phyloP scores from a whole-genome alignment of 2,797 vertebrate species.

The Centroberyx gerrardi region DNA sequence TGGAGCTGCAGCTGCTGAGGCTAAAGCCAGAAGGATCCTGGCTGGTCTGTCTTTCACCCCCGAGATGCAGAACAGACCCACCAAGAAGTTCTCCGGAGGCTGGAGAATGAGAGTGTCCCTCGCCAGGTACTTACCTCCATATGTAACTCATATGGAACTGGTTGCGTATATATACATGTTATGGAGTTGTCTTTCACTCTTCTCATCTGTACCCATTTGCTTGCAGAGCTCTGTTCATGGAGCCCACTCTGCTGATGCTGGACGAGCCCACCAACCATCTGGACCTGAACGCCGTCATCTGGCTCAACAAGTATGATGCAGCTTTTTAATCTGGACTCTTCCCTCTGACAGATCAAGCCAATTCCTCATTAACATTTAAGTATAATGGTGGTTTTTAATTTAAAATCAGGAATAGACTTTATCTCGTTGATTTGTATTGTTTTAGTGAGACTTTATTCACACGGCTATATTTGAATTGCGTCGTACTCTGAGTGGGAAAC shows the following conservation, averaged over 20 bases:
- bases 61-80: conserved; percentile 94
- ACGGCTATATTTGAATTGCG: too few species aligned
- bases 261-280: conserved; percentile 96
- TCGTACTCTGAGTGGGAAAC: too few species aligned
- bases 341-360: not conserved
- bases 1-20: conserved; percentile 91
- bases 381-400: not conserved
- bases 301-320: conserved; percentile 92
- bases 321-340: not conserved
- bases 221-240: conserved; percentile 93
- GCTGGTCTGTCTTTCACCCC: conserved; percentile 93
- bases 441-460: too few species aligned
- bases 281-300: conserved; percentile 95
- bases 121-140: conserved; percentile 85
- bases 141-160: too few species aligned
- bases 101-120: conserved; percentile 97
- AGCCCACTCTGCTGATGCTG: conserved; percentile 93
- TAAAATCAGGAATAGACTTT: too few species aligned
- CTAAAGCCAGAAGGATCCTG: conserved; percentile 93
- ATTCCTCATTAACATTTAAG: not conserved
- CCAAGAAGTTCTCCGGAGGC: conserved; percentile 94
- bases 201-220: not conserved
- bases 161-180: too few species aligned
- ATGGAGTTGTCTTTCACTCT: not conserved
- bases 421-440: too few species aligned